phyloP scores from a whole-genome alignment of 2,888 invertebrate genomes.

The Pseudanteris insignis region DNA sequence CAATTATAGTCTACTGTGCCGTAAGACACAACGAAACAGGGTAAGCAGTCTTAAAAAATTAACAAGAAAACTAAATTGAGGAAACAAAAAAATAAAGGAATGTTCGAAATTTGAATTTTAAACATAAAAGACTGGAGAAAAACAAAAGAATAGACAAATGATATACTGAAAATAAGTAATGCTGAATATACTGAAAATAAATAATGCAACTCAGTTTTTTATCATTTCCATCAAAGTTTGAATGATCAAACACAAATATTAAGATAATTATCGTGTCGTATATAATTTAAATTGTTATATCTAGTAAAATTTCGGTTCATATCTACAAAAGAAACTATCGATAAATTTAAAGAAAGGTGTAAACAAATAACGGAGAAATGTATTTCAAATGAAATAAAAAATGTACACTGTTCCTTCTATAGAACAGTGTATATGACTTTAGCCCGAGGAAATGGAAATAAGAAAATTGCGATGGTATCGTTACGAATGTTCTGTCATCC shows the following conservation, averaged over 20 bases:
- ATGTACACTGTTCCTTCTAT: too few relatives aligned
- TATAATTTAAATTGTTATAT: too few relatives aligned
- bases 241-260: too few relatives aligned
- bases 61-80: background rate
- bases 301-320: background rate
- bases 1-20: slow-evolving; percentile 1
- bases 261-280: too few relatives aligned
- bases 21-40: background rate
- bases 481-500: too few relatives aligned
- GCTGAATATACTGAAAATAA: too few relatives aligned
- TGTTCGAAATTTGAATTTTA: slow-evolving; percentile 6
- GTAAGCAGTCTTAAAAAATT: background rate
- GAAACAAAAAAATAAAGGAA: slow-evolving; percentile 1
- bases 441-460: too few relatives aligned
- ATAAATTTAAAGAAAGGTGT: background rate
- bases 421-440: too few relatives aligned
- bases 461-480: too few relatives aligned
- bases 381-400: slow-evolving; percentile 4
- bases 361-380: background rate
- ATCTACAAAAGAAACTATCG: slow-evolving; percentile 2
- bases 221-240: too few relatives aligned
- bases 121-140: background rate
- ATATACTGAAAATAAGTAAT: too few relatives aligned
- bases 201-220: too few relatives aligned
- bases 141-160: background rate